Evolutionary conservation across 2,888 invertebrate species (phyloP), one percentile per base, ranked within the genome.

Genomic region (Cantharis nigra): DNA sequence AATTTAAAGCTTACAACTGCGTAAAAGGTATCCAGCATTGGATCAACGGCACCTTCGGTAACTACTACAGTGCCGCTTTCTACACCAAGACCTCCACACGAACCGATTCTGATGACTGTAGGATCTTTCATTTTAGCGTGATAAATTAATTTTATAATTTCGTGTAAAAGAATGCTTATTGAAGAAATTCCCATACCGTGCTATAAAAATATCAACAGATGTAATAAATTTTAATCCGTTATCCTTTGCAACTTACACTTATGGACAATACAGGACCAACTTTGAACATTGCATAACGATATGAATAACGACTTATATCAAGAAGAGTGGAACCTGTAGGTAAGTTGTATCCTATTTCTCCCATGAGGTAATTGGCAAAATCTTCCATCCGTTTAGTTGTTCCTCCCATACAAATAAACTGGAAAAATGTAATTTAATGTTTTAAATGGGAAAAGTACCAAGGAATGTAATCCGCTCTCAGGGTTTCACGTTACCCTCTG

Each of bases 151-250:
- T 99, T 99, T 86, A 98, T 97, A 80, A 98, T 91, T 90, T 99
- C 99, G 88, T 98, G 97, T 76, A 99, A 92, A 73, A 99, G 91
- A 83, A 99, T 98, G 72, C 97, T 96, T 74, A 98, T 93, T 0
- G 99, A 99, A 4, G 99, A 97, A 74, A 97, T 95, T 5, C 99
- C 99, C 96, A 99, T 99, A 76, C 99, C 99, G 87, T 99, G 99
- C 97, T 97, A 90, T 1, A 90, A 88, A 13, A 70, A 63, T 23
- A 33, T 1, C 4, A 33, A 13, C 1, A 13, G 0, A 14, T 62
- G 13, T 5, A 18, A 16, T 9, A 14, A 18, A 30, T 71, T 26
- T 14, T 13, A 74, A 62, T 74, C 30, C 71, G 14, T 72, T 80
- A 69, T 16, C 4, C 23, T 28, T 28, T 11, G 1, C 4, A 33